Conservation (phyloP, 2,888 invertebrate species). For the Rhingia rostrata region DNA sequence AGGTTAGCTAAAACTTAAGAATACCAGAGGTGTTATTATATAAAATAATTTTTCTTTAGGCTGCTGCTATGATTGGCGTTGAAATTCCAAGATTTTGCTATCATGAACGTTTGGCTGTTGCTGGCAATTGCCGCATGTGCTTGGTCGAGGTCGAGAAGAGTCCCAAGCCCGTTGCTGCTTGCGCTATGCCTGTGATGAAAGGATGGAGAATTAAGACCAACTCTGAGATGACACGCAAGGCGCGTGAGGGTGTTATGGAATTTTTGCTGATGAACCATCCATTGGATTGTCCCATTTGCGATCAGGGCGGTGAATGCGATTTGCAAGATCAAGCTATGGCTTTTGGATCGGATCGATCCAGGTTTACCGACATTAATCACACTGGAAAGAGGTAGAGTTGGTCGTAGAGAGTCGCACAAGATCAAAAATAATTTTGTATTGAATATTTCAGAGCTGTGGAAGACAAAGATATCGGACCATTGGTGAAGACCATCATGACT, state of each 20-base stretch:
- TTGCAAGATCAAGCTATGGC: conserved; percentile 99
- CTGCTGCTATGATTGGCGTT: conserved; percentile 96
- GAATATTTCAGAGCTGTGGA: conserved; percentile 92
- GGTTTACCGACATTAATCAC: conserved; percentile 96
- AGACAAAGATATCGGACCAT: conserved; percentile 98
- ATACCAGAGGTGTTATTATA: conserved; percentile 7
- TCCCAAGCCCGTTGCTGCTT: conserved; percentile 98
- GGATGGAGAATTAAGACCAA: conserved; percentile 99
- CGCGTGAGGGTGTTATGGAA: conserved; percentile 97
- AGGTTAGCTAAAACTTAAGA: conserved; percentile 85
- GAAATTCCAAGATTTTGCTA: conserved; percentile 99
- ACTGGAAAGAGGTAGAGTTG: conserved; percentile 92
- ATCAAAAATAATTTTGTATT: conserved; percentile 1
- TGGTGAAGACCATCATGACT: conserved; percentile 99
- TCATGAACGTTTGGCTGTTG: conserved; percentile 98
- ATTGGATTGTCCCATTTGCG: conserved; percentile 99
- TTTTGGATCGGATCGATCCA: conserved; percentile 96
- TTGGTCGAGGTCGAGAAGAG: conserved; percentile 99
- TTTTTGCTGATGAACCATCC: conserved; percentile 99
- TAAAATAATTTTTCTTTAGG: conserved; percentile 84
- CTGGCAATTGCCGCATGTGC: conserved; percentile 99
- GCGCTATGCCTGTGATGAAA: conserved; percentile 99
- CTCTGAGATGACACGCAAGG: conserved; percentile 94
- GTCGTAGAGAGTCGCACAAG: not conserved
- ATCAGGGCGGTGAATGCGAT: conserved; percentile 97